Conservation (phyloP, 1,140 invertebrate species). For the Vanessa tameamea region DNA sequence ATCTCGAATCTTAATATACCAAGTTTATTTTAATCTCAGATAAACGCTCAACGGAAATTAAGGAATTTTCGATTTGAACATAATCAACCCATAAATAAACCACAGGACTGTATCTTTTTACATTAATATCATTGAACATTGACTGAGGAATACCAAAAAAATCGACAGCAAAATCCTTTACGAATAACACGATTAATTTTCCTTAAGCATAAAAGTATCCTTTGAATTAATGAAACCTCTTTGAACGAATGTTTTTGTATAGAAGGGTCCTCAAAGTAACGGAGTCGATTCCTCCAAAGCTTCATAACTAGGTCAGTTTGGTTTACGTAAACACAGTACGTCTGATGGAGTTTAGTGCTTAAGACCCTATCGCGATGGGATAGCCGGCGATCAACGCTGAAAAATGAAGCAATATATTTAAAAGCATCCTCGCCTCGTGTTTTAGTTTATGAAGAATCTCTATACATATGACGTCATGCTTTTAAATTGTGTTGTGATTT, state of each 20-base stretch:
- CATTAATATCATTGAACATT: no score
- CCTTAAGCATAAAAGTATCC: neutral
- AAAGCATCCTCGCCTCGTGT: constrained; percentile 9
- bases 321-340: constrained; percentile 16
- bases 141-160: neutral
- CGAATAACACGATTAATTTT: neutral
- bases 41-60: no score
- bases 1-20: no score
- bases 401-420: constrained; percentile 21
- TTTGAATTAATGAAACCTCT: constrained; percentile 15
- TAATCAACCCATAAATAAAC: no score
- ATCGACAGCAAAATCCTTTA: neutral
- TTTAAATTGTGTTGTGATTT: neutral
- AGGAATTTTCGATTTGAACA: no score
- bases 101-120: no score
- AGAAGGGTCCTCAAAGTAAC: neutral
- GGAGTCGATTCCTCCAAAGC: neutral
- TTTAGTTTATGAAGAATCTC: constrained; percentile 1
- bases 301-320: constrained; percentile 18
- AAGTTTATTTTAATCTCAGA: no score
- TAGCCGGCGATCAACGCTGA: constrained; percentile 8
- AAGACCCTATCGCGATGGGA: constrained; percentile 19
- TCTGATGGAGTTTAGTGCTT: constrained; percentile 16
- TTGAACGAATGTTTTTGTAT: constrained; percentile 12
- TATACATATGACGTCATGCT: neutral